These are phyloP conservation scores for Sinella curviseta DNA, from an alignment of 1,140 invertebrate species.

Conservation along the genomic window DNA sequence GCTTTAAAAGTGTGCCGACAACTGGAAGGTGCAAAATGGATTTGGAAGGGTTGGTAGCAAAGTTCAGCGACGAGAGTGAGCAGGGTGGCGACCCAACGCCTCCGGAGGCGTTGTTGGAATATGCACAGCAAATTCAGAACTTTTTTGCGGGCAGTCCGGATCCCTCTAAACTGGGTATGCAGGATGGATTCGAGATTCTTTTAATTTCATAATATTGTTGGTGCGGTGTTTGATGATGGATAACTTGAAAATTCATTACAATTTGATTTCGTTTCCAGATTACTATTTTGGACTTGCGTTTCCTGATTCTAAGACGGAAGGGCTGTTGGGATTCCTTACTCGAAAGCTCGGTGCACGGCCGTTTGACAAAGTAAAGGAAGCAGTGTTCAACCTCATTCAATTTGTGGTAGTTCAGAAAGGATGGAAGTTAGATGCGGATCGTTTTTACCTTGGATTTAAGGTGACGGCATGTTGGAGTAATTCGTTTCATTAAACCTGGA, in stretches of 20 bases:
- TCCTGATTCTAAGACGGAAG: slow-evolving; percentile 19
- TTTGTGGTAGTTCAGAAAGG: slow-evolving; percentile 7
- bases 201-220: neutral
- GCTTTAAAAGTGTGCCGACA: no score
- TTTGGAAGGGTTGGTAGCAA: neutral
- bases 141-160: slow-evolving; percentile 11
- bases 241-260: neutral
- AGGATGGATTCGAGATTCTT: neutral
- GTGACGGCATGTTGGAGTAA: slow-evolving; percentile 10
- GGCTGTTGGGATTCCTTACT: slow-evolving; percentile 27
- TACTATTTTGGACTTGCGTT: slow-evolving; percentile 32
- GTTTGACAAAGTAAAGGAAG: slow-evolving; percentile 30
- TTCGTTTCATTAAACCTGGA: no score
- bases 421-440: neutral
- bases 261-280: slow-evolving; percentile 13
- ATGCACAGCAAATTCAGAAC: slow-evolving; percentile 5
- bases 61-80: neutral
- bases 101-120: neutral
- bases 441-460: slow-evolving; percentile 34
- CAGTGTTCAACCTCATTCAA: slow-evolving; percentile 23
- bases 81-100: neutral
- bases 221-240: neutral
- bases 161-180: slow-evolving; percentile 21
- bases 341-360: slow-evolving; percentile 19
- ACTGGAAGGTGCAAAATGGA: slow-evolving; percentile 7